Percentiles rank a stretch among this genome's conserved stretches.
Evolutionary conservation across 2,797 vertebrate species (phyloP).

Genomic region (Gorsachius magnificus): DNA sequence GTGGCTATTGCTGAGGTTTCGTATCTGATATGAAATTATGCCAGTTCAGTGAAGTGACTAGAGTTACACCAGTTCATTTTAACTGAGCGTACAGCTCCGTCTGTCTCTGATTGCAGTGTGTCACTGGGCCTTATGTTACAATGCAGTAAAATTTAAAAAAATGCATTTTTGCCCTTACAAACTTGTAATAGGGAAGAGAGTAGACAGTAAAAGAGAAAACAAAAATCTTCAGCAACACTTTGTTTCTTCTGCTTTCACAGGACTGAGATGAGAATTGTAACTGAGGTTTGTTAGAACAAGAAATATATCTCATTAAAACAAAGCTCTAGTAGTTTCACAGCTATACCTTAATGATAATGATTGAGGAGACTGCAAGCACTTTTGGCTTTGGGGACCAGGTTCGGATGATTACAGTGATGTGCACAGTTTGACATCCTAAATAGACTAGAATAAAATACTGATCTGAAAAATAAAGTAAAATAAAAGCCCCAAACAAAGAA

Average conservation of each 20-base stretch:
- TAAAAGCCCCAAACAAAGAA: neutral
- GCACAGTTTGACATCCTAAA: neutral
- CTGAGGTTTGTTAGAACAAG: neutral
- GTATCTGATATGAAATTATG: neutral
- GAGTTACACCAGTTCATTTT: neutral
- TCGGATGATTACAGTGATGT: neutral
- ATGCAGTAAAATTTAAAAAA: neutral
- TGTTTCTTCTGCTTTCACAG: neutral
- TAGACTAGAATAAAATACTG: neutral
- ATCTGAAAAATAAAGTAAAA: neutral
- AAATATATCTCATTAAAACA: neutral
- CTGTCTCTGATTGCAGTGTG: neutral
- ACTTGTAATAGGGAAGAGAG: neutral
- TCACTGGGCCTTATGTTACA: neutral
- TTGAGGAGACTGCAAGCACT: neutral
- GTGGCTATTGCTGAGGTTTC: neutral
- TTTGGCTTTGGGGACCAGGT: neutral
- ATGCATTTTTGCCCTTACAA: neutral
- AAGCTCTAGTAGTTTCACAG: neutral
- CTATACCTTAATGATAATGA: neutral
- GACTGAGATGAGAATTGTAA: neutral
- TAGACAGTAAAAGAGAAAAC: neutral
- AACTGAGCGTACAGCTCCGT: neutral
- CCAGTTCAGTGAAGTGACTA: neutral
- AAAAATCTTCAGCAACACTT: neutral